These are phyloP conservation scores for Spatulosminthurus flaviceps DNA, from an alignment of 2,888 invertebrate genomes.

Conservation along the genomic window DNA sequence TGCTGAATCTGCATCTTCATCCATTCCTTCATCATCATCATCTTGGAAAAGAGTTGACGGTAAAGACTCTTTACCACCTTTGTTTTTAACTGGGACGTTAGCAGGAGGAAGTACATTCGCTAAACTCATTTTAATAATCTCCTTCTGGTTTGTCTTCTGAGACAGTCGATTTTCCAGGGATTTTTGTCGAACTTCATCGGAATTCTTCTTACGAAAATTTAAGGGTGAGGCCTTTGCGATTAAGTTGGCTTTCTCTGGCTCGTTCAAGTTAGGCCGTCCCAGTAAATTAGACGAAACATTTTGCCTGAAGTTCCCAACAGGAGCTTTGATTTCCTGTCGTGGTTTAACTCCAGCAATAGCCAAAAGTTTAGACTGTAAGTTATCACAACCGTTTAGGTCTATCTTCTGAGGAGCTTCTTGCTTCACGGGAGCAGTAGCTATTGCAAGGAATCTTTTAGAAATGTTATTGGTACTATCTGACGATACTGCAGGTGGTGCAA, in stretches of 20 bases:
- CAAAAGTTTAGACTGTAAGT: slow-evolving; percentile 16
- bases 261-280: neutral
- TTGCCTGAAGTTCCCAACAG: too few relatives aligned
- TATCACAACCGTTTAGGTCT: neutral
- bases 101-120: slow-evolving; percentile 29
- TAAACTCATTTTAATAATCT: slow-evolving; percentile 53
- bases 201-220: slow-evolving; percentile 56
- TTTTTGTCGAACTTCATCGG: slow-evolving; percentile 56
- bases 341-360: neutral
- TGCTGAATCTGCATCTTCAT: slow-evolving; percentile 15
- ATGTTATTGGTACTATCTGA: neutral
- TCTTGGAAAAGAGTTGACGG: slow-evolving; percentile 46
- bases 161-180: slow-evolving; percentile 54
- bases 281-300: too few relatives aligned
- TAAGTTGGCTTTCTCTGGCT: neutral
- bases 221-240: slow-evolving; percentile 39
- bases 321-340: neutral
- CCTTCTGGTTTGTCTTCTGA: slow-evolving; percentile 46
- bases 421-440: neutral
- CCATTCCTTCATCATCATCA: too few relatives aligned
- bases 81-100: neutral
- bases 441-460: neutral
- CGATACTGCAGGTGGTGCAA: neutral
- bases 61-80: neutral
- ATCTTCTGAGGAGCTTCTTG: neutral